phyloP scores from a whole-genome alignment of 2,797 vertebrate species.

The Loris lydekkerianus region DNA sequence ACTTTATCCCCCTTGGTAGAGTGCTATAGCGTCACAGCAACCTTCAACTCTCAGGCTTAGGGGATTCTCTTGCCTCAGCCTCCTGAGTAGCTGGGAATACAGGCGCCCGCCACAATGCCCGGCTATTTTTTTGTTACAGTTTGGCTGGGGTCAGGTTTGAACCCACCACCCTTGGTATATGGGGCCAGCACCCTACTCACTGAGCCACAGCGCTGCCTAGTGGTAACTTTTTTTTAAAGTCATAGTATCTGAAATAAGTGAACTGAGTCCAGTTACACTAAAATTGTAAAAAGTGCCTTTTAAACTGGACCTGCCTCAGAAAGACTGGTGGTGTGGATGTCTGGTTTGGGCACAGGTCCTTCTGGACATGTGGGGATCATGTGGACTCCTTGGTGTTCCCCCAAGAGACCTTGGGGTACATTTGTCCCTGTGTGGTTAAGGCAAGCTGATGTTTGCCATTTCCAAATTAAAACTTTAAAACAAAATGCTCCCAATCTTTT shows the following conservation, averaged over 20 bases:
- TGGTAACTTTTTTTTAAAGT: neutral
- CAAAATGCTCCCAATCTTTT: neutral
- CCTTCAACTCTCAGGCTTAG: too few relatives aligned
- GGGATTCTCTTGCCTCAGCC: too few relatives aligned
- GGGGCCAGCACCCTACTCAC: too few relatives aligned
- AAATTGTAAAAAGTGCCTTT: neutral
- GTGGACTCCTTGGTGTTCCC: neutral
- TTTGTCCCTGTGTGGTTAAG: neutral
- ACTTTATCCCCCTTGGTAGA: too few relatives aligned
- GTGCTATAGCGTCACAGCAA: too few relatives aligned
- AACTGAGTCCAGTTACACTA: neutral
- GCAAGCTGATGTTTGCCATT: neutral
- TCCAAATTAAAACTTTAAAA: conserved; percentile 12
- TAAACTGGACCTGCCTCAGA: neutral
- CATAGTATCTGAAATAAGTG: neutral
- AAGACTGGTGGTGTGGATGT: neutral
- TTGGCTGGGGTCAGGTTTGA: too few relatives aligned
- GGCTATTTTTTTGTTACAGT: too few relatives aligned
- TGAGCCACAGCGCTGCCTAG: too few relatives aligned
- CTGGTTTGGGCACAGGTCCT: neutral
- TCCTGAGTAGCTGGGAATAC: too few relatives aligned
- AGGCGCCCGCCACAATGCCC: too few relatives aligned
- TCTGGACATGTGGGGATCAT: neutral
- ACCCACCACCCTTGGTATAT: too few relatives aligned
- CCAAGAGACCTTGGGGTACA: neutral